phyloP scores from a whole-genome alignment of 1,140 invertebrate genomes.

The Pseudomyrmex gracilis region DNA sequence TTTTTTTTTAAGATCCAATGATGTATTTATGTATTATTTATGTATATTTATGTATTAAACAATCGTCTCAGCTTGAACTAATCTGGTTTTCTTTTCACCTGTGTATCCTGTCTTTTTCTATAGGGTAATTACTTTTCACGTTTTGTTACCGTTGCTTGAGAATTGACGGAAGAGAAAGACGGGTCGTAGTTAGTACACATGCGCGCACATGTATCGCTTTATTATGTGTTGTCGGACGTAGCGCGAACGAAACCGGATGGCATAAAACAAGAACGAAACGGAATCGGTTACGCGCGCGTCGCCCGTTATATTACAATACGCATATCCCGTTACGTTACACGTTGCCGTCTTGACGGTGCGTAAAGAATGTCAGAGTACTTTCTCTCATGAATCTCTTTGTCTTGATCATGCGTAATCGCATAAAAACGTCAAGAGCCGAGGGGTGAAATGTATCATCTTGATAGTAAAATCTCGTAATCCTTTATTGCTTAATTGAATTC shows the following conservation, averaged over 20 bases:
- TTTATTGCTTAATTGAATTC: no score
- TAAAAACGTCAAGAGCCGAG: no score
- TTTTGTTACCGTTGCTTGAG: not conserved
- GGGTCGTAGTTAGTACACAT: not conserved
- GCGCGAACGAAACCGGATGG: conserved; percentile 12
- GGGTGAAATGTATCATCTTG: no score
- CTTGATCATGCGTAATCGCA: not conserved
- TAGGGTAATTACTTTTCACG: not conserved
- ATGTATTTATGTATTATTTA: no score
- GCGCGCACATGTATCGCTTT: no score
- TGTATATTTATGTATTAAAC: no score
- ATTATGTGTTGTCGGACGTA: not conserved
- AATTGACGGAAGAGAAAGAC: not conserved
- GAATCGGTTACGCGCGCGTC: conserved; percentile 36
- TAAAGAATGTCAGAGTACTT: conserved; percentile 65
- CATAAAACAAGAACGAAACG: conserved; percentile 21
- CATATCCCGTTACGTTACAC: conserved; percentile 64
- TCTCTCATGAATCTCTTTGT: conserved; percentile 58
- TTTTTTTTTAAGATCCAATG: no score
- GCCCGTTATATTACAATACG: conserved; percentile 63
- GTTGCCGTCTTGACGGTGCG: conserved; percentile 25
- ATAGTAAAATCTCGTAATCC: no score
- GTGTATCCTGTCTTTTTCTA: not conserved
- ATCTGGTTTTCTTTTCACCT: no score
- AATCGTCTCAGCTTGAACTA: no score